phyloP scores from a whole-genome alignment of 1,140 invertebrate species.

The Drosophila oshimai region DNA sequence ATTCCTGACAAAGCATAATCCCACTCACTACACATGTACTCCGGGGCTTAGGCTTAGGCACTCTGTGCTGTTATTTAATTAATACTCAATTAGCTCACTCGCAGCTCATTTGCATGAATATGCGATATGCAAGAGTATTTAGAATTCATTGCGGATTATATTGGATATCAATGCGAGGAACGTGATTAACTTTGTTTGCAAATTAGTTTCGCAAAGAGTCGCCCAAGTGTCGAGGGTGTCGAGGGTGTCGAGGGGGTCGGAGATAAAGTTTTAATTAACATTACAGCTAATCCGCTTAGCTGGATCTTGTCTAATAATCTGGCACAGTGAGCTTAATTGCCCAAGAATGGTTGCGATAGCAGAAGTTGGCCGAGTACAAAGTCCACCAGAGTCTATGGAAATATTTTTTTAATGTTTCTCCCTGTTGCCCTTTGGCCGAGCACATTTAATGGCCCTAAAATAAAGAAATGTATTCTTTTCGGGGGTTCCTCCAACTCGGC shows the following conservation, averaged over 20 bases:
- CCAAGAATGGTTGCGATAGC: constrained; percentile 10
- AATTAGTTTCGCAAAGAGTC: constrained; percentile 55
- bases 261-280: constrained; percentile 75
- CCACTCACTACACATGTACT: constrained; percentile 49
- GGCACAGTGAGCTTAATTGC: constrained; percentile 50
- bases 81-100: constrained; percentile 72
- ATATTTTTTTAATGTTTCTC: constrained; percentile 26
- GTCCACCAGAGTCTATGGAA: constrained; percentile 4
- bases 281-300: constrained; percentile 63
- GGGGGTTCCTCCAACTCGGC: constrained; percentile 26
- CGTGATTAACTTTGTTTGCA: constrained; percentile 70
- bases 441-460: constrained; percentile 45
- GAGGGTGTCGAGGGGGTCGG: background rate
- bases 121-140: constrained; percentile 49
- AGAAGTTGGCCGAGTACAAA: background rate
- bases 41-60: constrained; percentile 9
- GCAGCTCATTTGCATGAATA: constrained; percentile 65
- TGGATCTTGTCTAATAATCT: constrained; percentile 27
- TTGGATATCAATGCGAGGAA: constrained; percentile 59
- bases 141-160: constrained; percentile 52
- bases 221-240: background rate
- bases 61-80: constrained; percentile 56
- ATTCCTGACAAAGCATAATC: constrained; percentile 48
- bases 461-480: constrained; percentile 30
- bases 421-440: constrained; percentile 27